A percentile compares a stretch with the other conserved stretches of the same genome.
Evolutionary conservation across 2,113 vertebrate species (phyloP).

Genomic region (Lophura nycthemera): DNA sequence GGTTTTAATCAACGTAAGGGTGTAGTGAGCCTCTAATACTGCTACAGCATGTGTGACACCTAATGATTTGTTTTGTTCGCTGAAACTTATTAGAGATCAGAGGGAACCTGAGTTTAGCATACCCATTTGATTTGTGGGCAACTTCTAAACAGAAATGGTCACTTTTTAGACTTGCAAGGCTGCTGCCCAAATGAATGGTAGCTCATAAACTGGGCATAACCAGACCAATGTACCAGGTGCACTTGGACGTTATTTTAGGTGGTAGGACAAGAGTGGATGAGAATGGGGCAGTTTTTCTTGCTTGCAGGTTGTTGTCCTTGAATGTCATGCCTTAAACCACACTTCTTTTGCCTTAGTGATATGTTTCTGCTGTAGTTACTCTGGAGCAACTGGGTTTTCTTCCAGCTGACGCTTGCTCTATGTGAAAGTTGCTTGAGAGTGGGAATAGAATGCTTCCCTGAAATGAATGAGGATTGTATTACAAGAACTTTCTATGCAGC

Average conservation of each 20-base stretch:
- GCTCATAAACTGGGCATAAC: background rate
- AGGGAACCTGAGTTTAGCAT: background rate
- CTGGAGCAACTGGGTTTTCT: background rate
- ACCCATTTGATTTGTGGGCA: background rate
- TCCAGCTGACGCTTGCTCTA: background rate
- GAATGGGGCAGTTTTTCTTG: background rate
- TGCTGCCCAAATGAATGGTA: background rate
- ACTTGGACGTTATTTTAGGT: background rate
- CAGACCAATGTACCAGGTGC: background rate
- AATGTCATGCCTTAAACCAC: background rate
- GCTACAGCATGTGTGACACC: background rate
- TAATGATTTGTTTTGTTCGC: background rate
- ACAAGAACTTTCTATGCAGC: constrained; percentile 50
- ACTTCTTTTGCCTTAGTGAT: background rate
- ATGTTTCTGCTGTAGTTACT: background rate
- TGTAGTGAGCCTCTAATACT: background rate
- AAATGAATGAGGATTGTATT: constrained; percentile 53
- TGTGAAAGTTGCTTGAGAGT: background rate
- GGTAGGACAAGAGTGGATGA: background rate
- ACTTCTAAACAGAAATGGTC: background rate
- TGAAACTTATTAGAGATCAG: background rate
- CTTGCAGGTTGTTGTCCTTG: background rate
- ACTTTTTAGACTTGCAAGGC: background rate
- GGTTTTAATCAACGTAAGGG: background rate
- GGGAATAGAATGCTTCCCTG: constrained; percentile 28